Base-by-base conservation (phyloP, 2,113 vertebrate genomes). In the Sus scrofa region DNA sequence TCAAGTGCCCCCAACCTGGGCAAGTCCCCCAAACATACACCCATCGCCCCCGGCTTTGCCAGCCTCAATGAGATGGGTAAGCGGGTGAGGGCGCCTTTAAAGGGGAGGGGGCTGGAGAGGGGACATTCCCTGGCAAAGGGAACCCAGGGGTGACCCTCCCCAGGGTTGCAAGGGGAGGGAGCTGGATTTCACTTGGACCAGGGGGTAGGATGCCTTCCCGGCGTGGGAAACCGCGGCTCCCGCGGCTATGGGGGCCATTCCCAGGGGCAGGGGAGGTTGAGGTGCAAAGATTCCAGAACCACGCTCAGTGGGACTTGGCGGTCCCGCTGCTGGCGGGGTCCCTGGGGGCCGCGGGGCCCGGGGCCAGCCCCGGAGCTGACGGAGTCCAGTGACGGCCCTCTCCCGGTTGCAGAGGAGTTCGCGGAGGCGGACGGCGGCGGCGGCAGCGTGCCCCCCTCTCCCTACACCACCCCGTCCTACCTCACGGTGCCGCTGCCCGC, bases 31-130 rank as follows among this genome's bases (percentile, higher is more conserved):
- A 99, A 99, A 97, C 99, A 99, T 78, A 98, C 98, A 0, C 99
- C 99, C 11, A 99, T 99, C 88, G 99, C 98, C 2, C 98, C 98
- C 0, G 99, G 99, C 67, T 99, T 99, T 73, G 99, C 99, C 97
- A 99, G 99, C 98, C 99, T 99, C 93, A 99, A 99, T 11, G 99
- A 99, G 96, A 99, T 99, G 99, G 99, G 99, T 99, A 98, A 99
- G 99, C 97, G 98, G 89, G 2, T 3, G 12, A 19, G 90, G 71
- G 94, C 7, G 34, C 52, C 27, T n/a, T 52, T 19, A 3, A 32
- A 52, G 24, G 32, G 52, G 82, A 18, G 75, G 71, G 63, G 34
- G 67, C 44, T 44, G 44, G 44, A 44, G n/a, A n/a, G 11, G 39
- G 65, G 81, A 52, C 7, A 26, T 5, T 32, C 22, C 18, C 15